Evolutionary conservation across 1,140 invertebrate genomes (phyloP).

Genomic region (Andricus grossulariae): DNA sequence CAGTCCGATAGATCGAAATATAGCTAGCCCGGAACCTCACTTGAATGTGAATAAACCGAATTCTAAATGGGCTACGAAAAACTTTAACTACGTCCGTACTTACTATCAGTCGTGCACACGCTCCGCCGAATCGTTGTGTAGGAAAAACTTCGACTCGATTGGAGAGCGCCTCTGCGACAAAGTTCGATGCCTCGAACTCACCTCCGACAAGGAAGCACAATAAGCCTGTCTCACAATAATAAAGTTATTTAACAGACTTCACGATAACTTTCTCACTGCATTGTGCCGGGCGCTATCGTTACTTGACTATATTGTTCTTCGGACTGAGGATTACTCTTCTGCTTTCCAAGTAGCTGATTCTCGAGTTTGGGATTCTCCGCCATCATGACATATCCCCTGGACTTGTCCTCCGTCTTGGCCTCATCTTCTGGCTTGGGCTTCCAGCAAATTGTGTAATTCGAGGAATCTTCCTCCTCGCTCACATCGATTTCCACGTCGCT

Average conservation of each 20-base stretch:
- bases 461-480: slow-evolving; percentile 29
- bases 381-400: slow-evolving; percentile 55
- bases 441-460: slow-evolving; percentile 6
- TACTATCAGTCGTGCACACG: slow-evolving; percentile 29
- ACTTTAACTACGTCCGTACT: slow-evolving; percentile 12
- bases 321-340: slow-evolving; percentile 12
- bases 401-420: slow-evolving; percentile 33
- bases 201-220: slow-evolving; percentile 1
- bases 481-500: slow-evolving; percentile 27
- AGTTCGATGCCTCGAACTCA: slow-evolving; percentile 1
- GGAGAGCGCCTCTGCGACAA: slow-evolving; percentile 4
- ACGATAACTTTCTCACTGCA: slow-evolving; percentile 50
- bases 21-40: slow-evolving; percentile 31
- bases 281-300: slow-evolving; percentile 61
- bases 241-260: not conserved
- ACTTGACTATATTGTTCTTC: slow-evolving; percentile 71
- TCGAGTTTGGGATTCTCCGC: slow-evolving; percentile 48
- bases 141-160: not conserved
- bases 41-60: slow-evolving; percentile 27
- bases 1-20: slow-evolving; percentile 33
- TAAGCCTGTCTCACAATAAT: not conserved
- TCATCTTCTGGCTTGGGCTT: slow-evolving; percentile 33
- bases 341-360: slow-evolving; percentile 1
- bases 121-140: slow-evolving; percentile 21
- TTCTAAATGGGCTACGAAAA: slow-evolving; percentile 32